A percentile compares a stretch with the other conserved stretches of the same genome.
Conservation (phyloP, 2,888 invertebrate species). For the Digitonthophagus gazella region DNA sequence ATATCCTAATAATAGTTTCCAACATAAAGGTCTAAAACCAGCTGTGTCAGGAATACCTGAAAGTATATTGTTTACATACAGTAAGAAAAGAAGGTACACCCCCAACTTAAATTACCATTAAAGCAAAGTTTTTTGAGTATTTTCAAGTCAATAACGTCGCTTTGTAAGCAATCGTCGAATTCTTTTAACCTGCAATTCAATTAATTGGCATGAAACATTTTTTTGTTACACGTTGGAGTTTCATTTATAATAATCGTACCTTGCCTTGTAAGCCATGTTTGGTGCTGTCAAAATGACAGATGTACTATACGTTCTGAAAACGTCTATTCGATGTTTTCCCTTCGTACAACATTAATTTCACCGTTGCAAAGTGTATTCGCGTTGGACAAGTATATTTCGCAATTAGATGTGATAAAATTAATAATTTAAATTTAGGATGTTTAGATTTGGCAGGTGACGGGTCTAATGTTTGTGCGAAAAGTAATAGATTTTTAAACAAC, state of each 20-base stretch:
- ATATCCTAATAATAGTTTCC: conserved; percentile 87
- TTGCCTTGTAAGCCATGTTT: conserved; percentile 48
- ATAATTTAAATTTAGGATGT: too few species aligned
- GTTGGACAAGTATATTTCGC: too few species aligned
- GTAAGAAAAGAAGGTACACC: conserved; percentile 18
- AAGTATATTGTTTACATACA: not conserved
- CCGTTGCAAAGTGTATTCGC: too few species aligned
- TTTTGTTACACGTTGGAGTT: conserved; percentile 1
- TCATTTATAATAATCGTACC: conserved; percentile 35
- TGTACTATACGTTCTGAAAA: conserved; percentile 6
- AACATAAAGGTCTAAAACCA: conserved; percentile 78
- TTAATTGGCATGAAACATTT: conserved; percentile 2
- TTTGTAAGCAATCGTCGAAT: conserved; percentile 70
- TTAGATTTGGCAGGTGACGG: too few species aligned
- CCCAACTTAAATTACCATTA: conserved; percentile 62
- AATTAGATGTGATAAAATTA: too few species aligned
- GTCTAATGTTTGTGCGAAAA: conserved; percentile 7
- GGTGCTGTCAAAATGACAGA: conserved; percentile 26
- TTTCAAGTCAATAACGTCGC: conserved; percentile 69
- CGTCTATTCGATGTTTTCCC: not conserved
- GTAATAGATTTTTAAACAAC: conserved; percentile 6
- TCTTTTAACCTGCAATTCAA: conserved; percentile 70
- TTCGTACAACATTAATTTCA: not conserved
- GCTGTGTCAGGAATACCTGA: conserved; percentile 86
- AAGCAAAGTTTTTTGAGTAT: conserved; percentile 71